phyloP scores from a whole-genome alignment of 2,113 vertebrate species.

The Melanotaenia duboulayi region DNA sequence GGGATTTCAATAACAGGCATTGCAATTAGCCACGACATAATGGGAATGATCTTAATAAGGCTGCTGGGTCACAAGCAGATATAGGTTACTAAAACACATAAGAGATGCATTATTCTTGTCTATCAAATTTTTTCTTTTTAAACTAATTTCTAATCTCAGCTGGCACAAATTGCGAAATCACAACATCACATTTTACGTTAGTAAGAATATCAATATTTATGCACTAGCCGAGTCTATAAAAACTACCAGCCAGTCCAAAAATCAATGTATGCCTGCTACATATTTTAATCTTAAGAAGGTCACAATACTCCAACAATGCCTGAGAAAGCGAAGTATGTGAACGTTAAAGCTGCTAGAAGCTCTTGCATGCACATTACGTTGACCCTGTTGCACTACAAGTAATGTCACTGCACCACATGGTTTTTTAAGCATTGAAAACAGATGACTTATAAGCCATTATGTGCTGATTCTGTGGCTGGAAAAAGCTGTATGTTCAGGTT shows the following conservation, averaged over 20 bases:
- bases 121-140: constrained; percentile 16
- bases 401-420: constrained; percentile 30
- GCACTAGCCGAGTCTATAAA: constrained; percentile 75
- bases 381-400: constrained; percentile 34
- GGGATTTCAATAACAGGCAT: constrained; percentile 55
- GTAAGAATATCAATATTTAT: constrained; percentile 76
- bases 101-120: constrained; percentile 16
- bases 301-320: constrained; percentile 69
- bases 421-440: constrained; percentile 9
- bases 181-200: constrained; percentile 51
- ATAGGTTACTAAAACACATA: constrained; percentile 62
- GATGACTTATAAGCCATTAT: constrained; percentile 34
- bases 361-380: constrained; percentile 14
- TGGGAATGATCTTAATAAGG: constrained; percentile 65
- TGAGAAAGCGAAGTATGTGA: constrained; percentile 35
- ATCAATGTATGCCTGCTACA: constrained; percentile 77
- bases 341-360: constrained; percentile 25
- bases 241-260: constrained; percentile 71
- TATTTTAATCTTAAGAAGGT: constrained; percentile 81
- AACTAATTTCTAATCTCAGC: not conserved
- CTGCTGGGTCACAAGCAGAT: constrained; percentile 58
- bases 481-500: constrained; percentile 46
- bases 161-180: constrained; percentile 38
- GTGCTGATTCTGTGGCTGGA: constrained; percentile 28
- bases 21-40: constrained; percentile 69